Conservation (phyloP, 2,797 vertebrate genomes). For the Sandelia bainsii region DNA sequence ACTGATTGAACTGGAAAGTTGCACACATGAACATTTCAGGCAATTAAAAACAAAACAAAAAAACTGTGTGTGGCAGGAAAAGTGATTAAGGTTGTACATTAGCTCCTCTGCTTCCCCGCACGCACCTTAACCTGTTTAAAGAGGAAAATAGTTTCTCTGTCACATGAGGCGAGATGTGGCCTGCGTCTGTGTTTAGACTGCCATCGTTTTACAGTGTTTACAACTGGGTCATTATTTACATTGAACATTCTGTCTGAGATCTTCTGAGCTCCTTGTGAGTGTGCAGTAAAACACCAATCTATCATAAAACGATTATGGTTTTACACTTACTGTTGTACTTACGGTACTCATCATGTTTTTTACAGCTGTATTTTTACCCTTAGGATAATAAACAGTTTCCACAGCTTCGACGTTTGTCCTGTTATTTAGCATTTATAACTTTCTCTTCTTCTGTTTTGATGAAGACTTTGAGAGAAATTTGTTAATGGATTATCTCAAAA, state of each 20-base stretch:
- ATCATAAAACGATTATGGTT: neutral
- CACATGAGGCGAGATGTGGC: neutral
- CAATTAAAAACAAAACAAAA: neutral
- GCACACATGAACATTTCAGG: neutral
- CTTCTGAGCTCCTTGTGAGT: neutral
- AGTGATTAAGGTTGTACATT: conserved; percentile 37
- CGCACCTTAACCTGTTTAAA: conserved; percentile 4
- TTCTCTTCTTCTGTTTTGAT: conserved; percentile 3
- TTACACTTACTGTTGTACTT: neutral
- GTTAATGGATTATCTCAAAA: neutral
- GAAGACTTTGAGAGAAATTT: neutral
- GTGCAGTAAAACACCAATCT: neutral
- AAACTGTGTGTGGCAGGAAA: neutral
- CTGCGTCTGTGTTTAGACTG: neutral
- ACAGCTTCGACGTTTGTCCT: neutral
- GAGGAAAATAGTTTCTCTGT: neutral
- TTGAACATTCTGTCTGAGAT: conserved; percentile 8
- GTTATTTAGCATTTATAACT: neutral
- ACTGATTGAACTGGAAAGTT: conserved; percentile 25
- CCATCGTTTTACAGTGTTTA: conserved; percentile 14
- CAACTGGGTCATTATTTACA: neutral
- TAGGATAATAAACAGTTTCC: neutral
- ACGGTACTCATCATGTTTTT: too few species aligned
- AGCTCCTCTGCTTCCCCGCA: neutral
- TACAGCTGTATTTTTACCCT: neutral